Base-by-base conservation (phyloP, 2,797 vertebrate species). In the Gobionotothen gibberifrons region DNA sequence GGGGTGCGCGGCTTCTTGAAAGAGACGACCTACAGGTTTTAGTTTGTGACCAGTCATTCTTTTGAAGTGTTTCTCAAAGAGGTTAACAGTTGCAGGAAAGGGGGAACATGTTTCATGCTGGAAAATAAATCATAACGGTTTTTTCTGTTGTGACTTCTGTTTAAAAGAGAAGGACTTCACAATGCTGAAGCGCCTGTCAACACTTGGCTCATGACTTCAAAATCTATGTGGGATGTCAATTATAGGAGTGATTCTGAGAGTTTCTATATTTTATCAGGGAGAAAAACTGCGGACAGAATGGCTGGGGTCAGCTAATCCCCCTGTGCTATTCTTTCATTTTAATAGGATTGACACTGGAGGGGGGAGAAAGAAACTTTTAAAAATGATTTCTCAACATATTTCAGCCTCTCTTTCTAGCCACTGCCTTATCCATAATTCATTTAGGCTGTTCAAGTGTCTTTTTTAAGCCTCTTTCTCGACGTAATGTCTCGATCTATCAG, bases 351-450 rank as follows among this genome's bases (percentile, higher is more conserved):
- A 81, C 68, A 29, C 67, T 52, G 57, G 55, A 47, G 4, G 66
- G 39, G 6, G n/a, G 57, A 12, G 0, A 12, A 29, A 49, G 11
- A 32, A 72, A 66, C 46, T 75, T 69, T 83, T 86, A n/a, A n/a
- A n/a, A n/a, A n/a, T n/a, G n/a, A 82, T 85, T 81, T 83, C 85
- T 85, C 46, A 61, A 69, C 64, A 69, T 55, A 72, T 82, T 78
- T 79, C 72, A 69, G 61, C 65, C 48, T 67, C 62, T 67, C 59
- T 88, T 72, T 83, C 68, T 82, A 67, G 66, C 59, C 56, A 53
- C 29, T 14, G 55, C 78, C 74, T 87, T 85, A 87, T 91, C 63
- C 64, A 84, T 91, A 79, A 90, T 92, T 92, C 80, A 88, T 36
- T 36, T 36, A 36, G 65, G 79, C 66, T 26, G 69, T 83, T 89